Conservation (phyloP, 2,888 invertebrate genomes). For the Glyphotaelius pellucidus region DNA sequence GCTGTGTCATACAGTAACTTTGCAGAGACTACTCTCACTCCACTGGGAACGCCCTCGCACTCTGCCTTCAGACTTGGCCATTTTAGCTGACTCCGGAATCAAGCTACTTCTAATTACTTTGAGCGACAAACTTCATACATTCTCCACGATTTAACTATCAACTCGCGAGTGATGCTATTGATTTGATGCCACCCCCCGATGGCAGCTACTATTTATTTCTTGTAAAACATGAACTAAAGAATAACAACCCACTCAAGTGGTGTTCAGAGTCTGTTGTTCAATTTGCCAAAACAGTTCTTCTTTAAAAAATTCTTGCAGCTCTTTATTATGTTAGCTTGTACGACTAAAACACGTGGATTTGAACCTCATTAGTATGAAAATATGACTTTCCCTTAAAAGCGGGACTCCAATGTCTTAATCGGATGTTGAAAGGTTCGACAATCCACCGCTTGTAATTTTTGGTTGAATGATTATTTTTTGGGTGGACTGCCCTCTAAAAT, state of each 20-base stretch:
- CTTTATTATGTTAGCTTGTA: conserved; percentile 4
- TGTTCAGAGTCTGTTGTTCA: not conserved
- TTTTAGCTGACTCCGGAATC: not conserved
- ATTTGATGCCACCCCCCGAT: not conserved
- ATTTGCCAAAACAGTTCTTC: not conserved
- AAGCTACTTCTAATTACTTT: not conserved
- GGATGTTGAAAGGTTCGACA: not conserved
- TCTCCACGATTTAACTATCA: not conserved
- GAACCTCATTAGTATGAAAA: not conserved
- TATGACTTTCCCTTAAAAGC: not conserved
- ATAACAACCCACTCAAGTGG: not conserved
- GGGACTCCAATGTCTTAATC: not conserved
- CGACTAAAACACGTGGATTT: not conserved
- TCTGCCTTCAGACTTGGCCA: not conserved
- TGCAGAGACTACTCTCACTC: not conserved
- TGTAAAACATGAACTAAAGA: not conserved
- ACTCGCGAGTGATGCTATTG: not conserved
- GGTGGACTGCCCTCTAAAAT: conserved; percentile 14
- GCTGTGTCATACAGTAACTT: conserved; percentile 93
- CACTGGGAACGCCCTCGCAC: conserved; percentile 4
- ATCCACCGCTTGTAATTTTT: not conserved
- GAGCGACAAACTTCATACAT: not conserved
- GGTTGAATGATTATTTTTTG: not conserved
- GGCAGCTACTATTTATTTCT: not conserved
- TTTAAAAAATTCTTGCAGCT: not conserved